These are phyloP conservation scores for Clitarchus hookeri DNA, from an alignment of 2,888 invertebrate species.

Conservation along the genomic window DNA sequence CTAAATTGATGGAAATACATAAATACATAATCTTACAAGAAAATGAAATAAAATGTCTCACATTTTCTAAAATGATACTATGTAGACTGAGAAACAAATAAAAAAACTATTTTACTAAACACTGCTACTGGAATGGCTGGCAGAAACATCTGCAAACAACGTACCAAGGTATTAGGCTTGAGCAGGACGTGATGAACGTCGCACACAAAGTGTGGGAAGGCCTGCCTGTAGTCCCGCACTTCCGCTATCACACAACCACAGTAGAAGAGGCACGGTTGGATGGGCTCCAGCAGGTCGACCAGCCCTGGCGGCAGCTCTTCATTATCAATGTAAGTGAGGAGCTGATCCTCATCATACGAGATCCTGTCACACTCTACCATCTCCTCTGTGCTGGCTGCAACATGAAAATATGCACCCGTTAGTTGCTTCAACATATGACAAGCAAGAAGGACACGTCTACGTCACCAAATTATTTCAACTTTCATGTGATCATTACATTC, in stretches of 20 bases:
- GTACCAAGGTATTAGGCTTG: constrained; percentile 83
- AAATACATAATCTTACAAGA: too few relatives aligned
- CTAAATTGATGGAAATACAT: too few relatives aligned
- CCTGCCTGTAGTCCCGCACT: constrained; percentile 85
- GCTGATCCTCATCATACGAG: constrained; percentile 89
- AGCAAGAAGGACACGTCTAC: too few relatives aligned
- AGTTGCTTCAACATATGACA: too few relatives aligned
- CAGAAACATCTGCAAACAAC: not conserved
- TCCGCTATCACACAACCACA: constrained; percentile 91
- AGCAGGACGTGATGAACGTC: constrained; percentile 86
- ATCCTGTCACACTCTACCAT: constrained; percentile 73
- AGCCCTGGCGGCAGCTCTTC: constrained; percentile 88
- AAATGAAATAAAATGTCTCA: too few relatives aligned
- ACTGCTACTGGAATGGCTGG: too few relatives aligned
- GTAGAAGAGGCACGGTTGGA: constrained; percentile 85
- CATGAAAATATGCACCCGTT: not conserved
- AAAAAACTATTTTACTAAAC: too few relatives aligned
- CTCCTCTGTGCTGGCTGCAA: not conserved
- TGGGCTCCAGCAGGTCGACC: constrained; percentile 79
- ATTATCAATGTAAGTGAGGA: constrained; percentile 86
- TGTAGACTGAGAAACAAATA: too few relatives aligned
- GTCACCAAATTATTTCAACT: too few relatives aligned
- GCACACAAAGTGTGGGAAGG: constrained; percentile 74
- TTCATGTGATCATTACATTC: too few relatives aligned
- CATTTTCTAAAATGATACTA: too few relatives aligned